These are phyloP conservation scores for Sceloporus tristichus DNA, from an alignment of 2,113 vertebrate species.

Conservation along the genomic window DNA sequence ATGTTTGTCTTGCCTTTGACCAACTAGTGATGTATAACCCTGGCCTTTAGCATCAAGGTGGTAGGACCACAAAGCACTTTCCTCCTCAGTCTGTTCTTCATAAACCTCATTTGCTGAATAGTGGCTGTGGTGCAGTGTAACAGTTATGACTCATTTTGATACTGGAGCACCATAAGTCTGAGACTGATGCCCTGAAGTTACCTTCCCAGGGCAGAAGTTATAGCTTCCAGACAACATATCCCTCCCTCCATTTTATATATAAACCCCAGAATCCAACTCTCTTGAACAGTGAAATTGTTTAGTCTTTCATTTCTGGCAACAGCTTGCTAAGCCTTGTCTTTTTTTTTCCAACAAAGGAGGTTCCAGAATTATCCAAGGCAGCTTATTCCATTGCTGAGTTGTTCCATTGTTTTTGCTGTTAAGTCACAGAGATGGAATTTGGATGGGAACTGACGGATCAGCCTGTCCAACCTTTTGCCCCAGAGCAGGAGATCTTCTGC, in stretches of 20 bases:
- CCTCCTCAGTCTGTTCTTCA: not conserved
- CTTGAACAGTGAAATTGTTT: not conserved
- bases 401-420: not conserved
- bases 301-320: not conserved
- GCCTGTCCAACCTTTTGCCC: not conserved
- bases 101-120: not conserved
- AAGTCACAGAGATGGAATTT: slow-evolving; percentile 5
- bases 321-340: not conserved
- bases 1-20: not conserved
- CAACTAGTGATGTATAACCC: not conserved
- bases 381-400: not conserved
- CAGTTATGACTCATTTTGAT: not conserved
- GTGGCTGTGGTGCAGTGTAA: not conserved
- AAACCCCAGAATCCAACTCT: not conserved
- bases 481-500: not conserved
- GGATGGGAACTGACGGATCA: not conserved
- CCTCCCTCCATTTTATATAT: not conserved
- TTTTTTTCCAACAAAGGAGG: not conserved
- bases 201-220: not conserved
- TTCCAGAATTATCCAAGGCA: not conserved
- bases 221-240: not conserved
- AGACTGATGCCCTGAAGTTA: not conserved
- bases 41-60: not conserved
- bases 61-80: not conserved
- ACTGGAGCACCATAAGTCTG: not conserved